Evolutionary conservation across 2,113 vertebrate genomes (phyloP).

Genomic region (Macroglossus sobrinus): DNA sequence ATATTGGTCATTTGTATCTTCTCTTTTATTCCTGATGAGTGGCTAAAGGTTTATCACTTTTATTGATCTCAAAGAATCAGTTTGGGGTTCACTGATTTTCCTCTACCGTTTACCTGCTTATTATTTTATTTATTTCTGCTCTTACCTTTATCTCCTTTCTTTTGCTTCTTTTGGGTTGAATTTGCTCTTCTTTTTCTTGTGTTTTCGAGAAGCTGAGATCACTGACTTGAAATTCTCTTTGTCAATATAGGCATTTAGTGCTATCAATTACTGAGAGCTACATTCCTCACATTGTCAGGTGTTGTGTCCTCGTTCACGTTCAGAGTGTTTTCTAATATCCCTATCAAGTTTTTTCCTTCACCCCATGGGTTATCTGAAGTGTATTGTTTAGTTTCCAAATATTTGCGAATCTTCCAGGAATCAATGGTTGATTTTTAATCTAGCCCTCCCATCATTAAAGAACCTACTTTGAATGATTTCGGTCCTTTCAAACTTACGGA

Average conservation of each 20-base stretch:
- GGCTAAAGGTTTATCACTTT: slow-evolving; percentile 2
- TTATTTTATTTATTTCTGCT: neutral
- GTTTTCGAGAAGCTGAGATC: neutral
- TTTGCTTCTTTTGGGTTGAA: neutral
- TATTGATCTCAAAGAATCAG: neutral
- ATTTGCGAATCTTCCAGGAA: neutral
- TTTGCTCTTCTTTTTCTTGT: neutral
- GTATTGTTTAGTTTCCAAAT: neutral
- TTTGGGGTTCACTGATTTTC: neutral
- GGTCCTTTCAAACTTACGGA: neutral
- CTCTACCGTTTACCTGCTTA: neutral
- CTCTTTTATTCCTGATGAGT: neutral
- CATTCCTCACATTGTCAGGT: neutral
- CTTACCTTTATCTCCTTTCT: neutral
- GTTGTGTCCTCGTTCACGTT: neutral
- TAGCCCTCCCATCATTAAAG: neutral
- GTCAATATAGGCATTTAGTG: neutral
- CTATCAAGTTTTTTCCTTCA: neutral
- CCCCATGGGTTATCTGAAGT: neutral
- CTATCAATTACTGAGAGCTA: neutral
- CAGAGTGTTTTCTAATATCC: neutral
- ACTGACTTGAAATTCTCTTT: neutral
- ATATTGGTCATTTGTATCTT: neutral
- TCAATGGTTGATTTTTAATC: neutral
- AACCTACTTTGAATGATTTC: neutral